A percentile compares a stretch with the other conserved stretches of the same genome.
Evolutionary conservation across 2,797 vertebrate species (phyloP).

Genomic region (Tangara arthus): DNA sequence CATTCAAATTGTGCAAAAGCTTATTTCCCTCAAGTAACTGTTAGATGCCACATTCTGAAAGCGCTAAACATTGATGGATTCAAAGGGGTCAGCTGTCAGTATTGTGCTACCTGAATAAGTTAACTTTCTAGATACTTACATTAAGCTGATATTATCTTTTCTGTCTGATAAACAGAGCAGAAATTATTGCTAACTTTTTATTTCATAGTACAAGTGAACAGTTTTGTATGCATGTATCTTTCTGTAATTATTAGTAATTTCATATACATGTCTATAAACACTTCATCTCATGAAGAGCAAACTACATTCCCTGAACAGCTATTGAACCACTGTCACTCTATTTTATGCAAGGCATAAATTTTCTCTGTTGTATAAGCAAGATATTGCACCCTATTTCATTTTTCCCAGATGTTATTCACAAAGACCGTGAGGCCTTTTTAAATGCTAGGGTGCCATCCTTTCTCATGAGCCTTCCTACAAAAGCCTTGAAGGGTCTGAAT

Average conservation of each 20-base stretch:
- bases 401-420: neutral
- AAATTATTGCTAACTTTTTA: neutral
- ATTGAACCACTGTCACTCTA: neutral
- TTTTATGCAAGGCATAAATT: neutral
- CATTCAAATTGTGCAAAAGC: neutral
- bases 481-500: neutral
- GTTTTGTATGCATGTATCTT: neutral
- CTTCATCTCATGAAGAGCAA: neutral
- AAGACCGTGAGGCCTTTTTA: neutral
- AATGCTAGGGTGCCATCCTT: neutral
- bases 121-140: neutral
- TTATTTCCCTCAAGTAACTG: neutral
- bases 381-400: neutral
- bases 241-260: neutral
- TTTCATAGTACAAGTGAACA: neutral
- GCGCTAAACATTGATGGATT: neutral
- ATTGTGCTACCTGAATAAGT: neutral
- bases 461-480: neutral
- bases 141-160: neutral
- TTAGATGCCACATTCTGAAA: neutral
- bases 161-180: neutral
- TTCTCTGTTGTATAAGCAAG: neutral
- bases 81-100: neutral
- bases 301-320: neutral
- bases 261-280: neutral